A percentile compares a stretch with the other conserved stretches of the same genome.
Evolutionary conservation across 1,140 invertebrate genomes (phyloP).

Genomic region (Anadara kagoshimensis): DNA sequence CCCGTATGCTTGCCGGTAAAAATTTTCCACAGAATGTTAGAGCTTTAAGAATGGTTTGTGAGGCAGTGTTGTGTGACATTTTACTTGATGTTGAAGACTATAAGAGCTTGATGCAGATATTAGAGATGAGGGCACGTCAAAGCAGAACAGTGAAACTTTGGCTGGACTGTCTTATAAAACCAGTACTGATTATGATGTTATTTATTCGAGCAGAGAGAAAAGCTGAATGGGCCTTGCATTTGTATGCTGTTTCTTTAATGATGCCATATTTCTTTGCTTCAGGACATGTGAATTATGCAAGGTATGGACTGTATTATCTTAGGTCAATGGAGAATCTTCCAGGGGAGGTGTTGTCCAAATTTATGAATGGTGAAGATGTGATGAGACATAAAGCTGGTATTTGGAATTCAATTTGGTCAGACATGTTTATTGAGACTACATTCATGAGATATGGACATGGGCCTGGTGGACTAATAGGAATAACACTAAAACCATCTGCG

Average conservation of each 20-base stretch:
- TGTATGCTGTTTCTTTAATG: conserved; percentile 35
- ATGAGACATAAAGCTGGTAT: conserved; percentile 41
- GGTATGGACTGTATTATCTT: conserved; percentile 53
- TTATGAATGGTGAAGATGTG: conserved; percentile 41
- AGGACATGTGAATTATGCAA: conserved; percentile 51
- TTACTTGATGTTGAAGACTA: not conserved
- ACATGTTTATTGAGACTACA: conserved; percentile 46
- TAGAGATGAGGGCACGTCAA: conserved; percentile 6
- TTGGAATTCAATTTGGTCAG: conserved; percentile 45
- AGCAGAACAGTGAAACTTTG: conserved; percentile 52
- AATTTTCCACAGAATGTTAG: conserved; percentile 49
- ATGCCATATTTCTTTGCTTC: conserved; percentile 56
- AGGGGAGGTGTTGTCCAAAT: conserved; percentile 13
- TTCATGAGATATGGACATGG: conserved; percentile 50
- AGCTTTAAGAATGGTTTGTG: conserved; percentile 40
- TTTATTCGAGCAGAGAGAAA: conserved; percentile 52
- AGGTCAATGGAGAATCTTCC: conserved; percentile 26
- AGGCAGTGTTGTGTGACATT: conserved; percentile 30
- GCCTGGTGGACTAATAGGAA: conserved; percentile 37
- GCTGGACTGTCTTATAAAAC: conserved; percentile 48
- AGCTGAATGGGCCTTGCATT: conserved; percentile 51
- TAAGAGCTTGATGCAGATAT: no score
- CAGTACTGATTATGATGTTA: conserved; percentile 49
- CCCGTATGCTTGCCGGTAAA: conserved; percentile 46
- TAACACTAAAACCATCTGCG: conserved; percentile 30